Base-by-base conservation (phyloP, 1,140 invertebrate genomes). In the Procambarus virginalis region DNA sequence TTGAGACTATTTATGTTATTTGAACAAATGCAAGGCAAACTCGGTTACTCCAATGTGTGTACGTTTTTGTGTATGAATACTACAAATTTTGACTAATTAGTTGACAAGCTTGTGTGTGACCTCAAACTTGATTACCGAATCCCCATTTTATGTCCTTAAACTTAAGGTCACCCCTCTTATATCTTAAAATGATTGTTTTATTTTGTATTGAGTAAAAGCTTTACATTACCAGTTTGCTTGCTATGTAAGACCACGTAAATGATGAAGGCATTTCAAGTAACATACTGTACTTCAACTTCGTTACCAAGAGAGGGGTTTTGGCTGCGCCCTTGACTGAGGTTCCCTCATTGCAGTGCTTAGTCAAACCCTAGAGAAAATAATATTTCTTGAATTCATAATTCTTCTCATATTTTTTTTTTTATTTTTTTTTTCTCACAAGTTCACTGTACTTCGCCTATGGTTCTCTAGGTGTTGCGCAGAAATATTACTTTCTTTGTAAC, bases 401-500 rank as follows among this genome's bases (percentile, higher is more conserved):
- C 48, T 68, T 81, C 49, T 75, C 12, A 81, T 34, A 0, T 34
- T 34, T 34, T 34, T 34, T 34, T 34, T 49, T 22, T 3, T 58
- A 77, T 8, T 20, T 0, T 49, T 22, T 3, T 58, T 85, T 8
- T 20, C 77, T 77, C 51, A 58, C 48, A 48, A 34, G n/a, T 46
- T 85, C 73, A 85, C 22, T 60, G 70, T 77, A 45, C 51, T 75
- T 78, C 49, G 17, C 73, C 34, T 73, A 75, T 81, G n/a, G 49
- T 22, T 79, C n/a, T 64, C 80, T 75, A 81, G 70, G 70, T 51
- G 68, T 48, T 82, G 76, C 82, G 60, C 75, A 87, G 84, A 91
- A 91, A 86, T 86, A 91, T 91, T 91, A 89, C 90, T 92, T 92
- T 92, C 49, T 89, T 86, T 89, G 73, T 83, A 70, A 91, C 91